These are phyloP conservation scores for Amphipoea oculea DNA, from an alignment of 2,888 invertebrate genomes.

Conservation along the genomic window DNA sequence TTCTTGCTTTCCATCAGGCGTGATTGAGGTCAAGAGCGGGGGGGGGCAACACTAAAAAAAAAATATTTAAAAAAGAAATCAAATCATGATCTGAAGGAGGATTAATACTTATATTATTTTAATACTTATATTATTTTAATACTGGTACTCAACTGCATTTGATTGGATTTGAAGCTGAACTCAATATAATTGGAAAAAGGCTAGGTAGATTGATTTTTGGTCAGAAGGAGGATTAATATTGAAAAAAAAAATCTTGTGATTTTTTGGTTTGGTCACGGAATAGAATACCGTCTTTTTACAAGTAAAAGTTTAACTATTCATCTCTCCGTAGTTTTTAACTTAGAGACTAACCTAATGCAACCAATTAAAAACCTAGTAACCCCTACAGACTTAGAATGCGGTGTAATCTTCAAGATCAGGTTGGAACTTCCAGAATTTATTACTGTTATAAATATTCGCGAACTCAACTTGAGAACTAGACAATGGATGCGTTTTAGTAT, in stretches of 20 bases:
- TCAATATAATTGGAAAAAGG: too few relatives aligned
- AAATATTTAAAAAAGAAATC: too few relatives aligned
- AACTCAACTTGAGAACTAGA: constrained; percentile 44
- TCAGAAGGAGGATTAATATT: too few relatives aligned
- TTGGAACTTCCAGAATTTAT: constrained; percentile 52
- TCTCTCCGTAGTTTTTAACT: constrained; percentile 9
- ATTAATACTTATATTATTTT: neutral
- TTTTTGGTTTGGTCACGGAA: neutral
- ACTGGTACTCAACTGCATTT: too few relatives aligned
- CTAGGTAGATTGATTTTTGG: too few relatives aligned
- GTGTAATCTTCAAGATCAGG: constrained; percentile 54
- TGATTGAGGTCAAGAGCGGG: too few relatives aligned
- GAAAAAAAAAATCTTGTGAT: too few relatives aligned
- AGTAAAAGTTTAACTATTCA: neutral
- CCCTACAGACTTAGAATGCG: constrained; percentile 27
- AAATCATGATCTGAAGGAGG: neutral
- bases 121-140: too few relatives aligned
- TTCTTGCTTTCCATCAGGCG: too few relatives aligned
- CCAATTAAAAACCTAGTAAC: constrained; percentile 43
- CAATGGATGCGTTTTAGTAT: constrained; percentile 47
- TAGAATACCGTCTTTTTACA: neutral
- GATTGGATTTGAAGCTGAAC: too few relatives aligned
- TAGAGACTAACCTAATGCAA: constrained; percentile 14
- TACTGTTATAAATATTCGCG: constrained; percentile 55
- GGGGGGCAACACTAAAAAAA: too few relatives aligned